Base-by-base conservation (phyloP, 2,888 invertebrate genomes). In the Caenorhabditis sp. region DNA sequence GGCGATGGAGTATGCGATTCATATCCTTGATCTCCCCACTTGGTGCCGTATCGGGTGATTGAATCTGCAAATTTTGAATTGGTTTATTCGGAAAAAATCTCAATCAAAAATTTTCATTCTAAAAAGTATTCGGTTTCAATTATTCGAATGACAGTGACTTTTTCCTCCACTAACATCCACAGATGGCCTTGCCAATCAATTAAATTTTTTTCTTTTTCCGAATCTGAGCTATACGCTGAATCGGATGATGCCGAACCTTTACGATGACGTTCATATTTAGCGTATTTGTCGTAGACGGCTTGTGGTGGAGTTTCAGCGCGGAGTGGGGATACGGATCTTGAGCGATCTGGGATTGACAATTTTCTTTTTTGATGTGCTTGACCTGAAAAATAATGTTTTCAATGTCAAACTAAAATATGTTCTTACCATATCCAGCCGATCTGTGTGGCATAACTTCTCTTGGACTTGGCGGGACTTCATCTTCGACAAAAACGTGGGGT, bases 391-490 rank as follows among this genome's bases (percentile, higher is more conserved):
- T 14, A 6, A 24, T 3, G 17, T 59, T 6, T n/a, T 19, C 2
- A 31, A 57, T 23, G 26, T 36, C n/a, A 55, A 55, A 26, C 8
- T 24, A 23, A 53, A 53, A 5, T 23, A 19, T 8, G 31, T 36
- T 36, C 36, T 51, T 66, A 82, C 84, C 84, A 74, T 84, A 84
- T 65, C 84, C 84, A 36, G 83, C 83, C 8, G 83, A 83, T 21
- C 84, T 75, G 64, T 83, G 83, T 36, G 84, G 84, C 50, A 84
- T 76, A 54, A 76, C 62, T 72, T 84, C 84, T 57, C 84, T 76
- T n/a, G 84, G 83, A 51, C 82, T 78, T 50, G 83, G 83, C 51
- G 81, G 80, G 21, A 78, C 79, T 60, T 83, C 83, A 27, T 82
- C 79, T 54, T 77, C 78, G 26, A 76, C 73, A 26, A 78, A 65